Conservation (phyloP, 2,113 vertebrate genomes). For the Saiga tatarica region DNA sequence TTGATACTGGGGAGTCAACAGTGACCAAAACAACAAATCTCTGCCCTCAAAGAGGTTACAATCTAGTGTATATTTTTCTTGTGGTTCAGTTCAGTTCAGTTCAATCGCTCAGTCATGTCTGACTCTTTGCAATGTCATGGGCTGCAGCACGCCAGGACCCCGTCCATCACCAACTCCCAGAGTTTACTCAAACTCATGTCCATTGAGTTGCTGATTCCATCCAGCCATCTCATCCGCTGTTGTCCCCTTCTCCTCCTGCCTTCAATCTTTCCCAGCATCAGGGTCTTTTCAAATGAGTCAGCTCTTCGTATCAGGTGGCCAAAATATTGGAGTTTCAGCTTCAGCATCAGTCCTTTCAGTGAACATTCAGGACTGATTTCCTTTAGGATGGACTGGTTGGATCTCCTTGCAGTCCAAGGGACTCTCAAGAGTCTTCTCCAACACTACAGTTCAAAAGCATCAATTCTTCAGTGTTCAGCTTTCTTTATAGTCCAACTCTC, state of each 20-base stretch:
- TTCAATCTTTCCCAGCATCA: neutral
- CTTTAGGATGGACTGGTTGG: neutral
- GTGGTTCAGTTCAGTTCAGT: neutral
- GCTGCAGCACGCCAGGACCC: neutral
- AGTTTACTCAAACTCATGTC: neutral
- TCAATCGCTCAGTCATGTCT: neutral
- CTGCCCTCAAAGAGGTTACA: neutral
- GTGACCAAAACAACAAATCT: neutral
- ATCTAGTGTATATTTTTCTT: neutral
- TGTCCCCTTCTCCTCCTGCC: rapidly evolving
- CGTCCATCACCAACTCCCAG: neutral
- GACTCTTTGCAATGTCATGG: neutral
- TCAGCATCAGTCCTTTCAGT: neutral
- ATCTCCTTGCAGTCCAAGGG: neutral
- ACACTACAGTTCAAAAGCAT: neutral
- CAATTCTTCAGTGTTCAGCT: neutral
- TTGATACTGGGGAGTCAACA: neutral
- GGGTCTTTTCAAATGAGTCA: neutral
- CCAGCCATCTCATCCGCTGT: neutral
- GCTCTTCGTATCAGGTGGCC: neutral
- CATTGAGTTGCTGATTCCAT: neutral
- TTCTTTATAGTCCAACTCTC: neutral
- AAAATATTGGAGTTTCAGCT: neutral
- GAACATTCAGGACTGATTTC: neutral
- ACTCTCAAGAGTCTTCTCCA: neutral